A percentile compares a stretch with the other conserved stretches of the same genome.
Evolutionary conservation across 2,113 vertebrate genomes (phyloP).

Genomic region (Mirounga angustirostris): DNA sequence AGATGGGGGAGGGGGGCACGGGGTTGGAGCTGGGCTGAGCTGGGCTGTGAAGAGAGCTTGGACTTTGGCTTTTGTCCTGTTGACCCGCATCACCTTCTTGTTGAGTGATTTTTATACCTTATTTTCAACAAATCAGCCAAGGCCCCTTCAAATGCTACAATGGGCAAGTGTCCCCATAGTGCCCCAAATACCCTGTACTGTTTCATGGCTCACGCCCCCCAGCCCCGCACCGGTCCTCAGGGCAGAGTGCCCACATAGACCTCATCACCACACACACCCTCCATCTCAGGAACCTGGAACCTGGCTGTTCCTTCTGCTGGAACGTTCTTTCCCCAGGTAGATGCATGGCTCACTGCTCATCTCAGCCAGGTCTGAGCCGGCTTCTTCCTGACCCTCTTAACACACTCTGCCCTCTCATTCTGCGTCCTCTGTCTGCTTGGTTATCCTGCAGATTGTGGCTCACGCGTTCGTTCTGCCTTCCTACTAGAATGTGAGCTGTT

Average conservation of each 20-base stretch:
- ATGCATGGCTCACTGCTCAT: fast-evolving
- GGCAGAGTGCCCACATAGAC: not conserved
- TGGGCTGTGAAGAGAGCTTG: not conserved
- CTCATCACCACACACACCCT: not conserved
- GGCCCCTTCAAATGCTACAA: not conserved
- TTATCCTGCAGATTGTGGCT: fast-evolving
- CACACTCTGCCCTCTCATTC: fast-evolving
- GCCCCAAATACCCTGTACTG: not conserved
- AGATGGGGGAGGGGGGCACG: not conserved
- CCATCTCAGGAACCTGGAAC: not conserved
- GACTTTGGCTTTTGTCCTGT: not conserved
- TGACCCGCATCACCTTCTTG: not conserved
- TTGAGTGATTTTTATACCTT: not conserved
- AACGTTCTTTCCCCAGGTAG: not conserved
- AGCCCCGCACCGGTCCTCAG: not conserved
- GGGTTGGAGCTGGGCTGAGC: not conserved
- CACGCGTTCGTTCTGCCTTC: fast-evolving
- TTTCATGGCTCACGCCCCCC: fast-evolving
- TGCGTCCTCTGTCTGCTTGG: fast-evolving
- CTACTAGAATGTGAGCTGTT: fast-evolving
- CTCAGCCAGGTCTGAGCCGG: fast-evolving
- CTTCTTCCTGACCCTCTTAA: not conserved
- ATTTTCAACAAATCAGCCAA: not conserved
- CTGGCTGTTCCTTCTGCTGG: not conserved
- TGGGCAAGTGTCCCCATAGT: fast-evolving